Base-by-base conservation (phyloP, 2,888 invertebrate genomes). In the Crepidodera aurea region DNA sequence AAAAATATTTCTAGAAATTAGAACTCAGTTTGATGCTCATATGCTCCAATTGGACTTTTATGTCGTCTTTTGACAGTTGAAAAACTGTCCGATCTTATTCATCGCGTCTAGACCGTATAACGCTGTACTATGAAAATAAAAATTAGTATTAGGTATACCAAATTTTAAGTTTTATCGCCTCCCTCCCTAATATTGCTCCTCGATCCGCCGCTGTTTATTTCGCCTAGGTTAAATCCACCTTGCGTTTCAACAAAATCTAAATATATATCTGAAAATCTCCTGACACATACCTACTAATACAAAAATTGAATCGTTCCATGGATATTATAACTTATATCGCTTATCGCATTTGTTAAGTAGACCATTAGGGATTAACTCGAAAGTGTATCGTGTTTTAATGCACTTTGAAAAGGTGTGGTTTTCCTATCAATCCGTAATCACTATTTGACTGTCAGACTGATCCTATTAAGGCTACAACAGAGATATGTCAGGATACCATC, bases 391-490 rank as follows among this genome's bases (percentile, higher is more conserved):
- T 44, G 27, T 66, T 74, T 75, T 74, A 75, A 76, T 75, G 75
- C 75, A 75, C 72, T 75, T 70, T 76, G 73, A 76, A 75, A 73
- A 77, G 77, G 77, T 76, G 76, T 77, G 77, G 73, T 72, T 77
- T 74, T 75, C 75, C 71, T 74, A 75, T 75, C 73, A 71, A 64
- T 69, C 70, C 64, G 62, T 65, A 67, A 67, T 65, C 69, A 71
- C 73, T 73, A 70, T 71, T 60, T 62, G 63, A 61, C 65, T 74
- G 75, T 75, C 74, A 71, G 69, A 57, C 60, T 71, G 71, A 73
- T 75, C 73, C 69, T 71, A 67, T 73, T 75, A 70, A 58, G 44
- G 56, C 56, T 57, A 66, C 34, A 62, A 68, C 65, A 61, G 53
- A 54, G 40, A 62, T 62, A 46, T 18, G 15, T 64, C 46, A 54